phyloP scores from a whole-genome alignment of 1,140 invertebrate genomes.

The Helicoverpa zea region DNA sequence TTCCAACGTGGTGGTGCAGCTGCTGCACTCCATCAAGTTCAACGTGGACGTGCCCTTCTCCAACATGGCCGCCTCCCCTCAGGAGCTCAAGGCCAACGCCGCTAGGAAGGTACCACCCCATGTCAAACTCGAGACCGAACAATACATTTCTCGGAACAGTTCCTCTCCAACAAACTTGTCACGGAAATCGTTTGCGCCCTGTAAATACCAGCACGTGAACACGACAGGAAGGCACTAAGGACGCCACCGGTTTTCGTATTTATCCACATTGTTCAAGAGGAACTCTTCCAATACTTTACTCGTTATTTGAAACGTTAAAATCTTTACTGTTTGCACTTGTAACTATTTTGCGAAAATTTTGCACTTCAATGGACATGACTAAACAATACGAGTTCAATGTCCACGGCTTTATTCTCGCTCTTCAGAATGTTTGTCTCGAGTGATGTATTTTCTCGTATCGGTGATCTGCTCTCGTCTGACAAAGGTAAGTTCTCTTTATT shows the following conservation, averaged over 20 bases:
- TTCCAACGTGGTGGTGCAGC: conserved; percentile 95
- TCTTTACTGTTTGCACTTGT: conserved; percentile 62
- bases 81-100: conserved; percentile 88
- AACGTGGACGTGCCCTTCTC: conserved; percentile 97
- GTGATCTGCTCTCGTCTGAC: conserved; percentile 55
- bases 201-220: background rate
- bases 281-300: conserved; percentile 31
- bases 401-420: conserved; percentile 68
- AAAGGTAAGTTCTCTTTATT: conserved; percentile 75
- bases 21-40: conserved; percentile 96
- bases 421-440: conserved; percentile 71
- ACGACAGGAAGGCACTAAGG: conserved; percentile 25
- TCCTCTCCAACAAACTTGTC: conserved; percentile 6
- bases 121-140: conserved; percentile 35
- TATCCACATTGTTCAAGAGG: conserved; percentile 6
- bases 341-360: conserved; percentile 53
- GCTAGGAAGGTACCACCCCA: conserved; percentile 88
- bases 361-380: conserved; percentile 68
- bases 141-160: conserved; percentile 28
- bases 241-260: conserved; percentile 34
- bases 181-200: conserved; percentile 36
- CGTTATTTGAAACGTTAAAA: conserved; percentile 25
- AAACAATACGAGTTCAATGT: conserved; percentile 70
- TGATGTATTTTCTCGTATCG: conserved; percentile 67
- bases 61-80: conserved; percentile 92